Evolutionary conservation across 2,113 vertebrate species (phyloP), one percentile per base, ranked within the genome.

Genomic region (Silurus meridionalis): DNA sequence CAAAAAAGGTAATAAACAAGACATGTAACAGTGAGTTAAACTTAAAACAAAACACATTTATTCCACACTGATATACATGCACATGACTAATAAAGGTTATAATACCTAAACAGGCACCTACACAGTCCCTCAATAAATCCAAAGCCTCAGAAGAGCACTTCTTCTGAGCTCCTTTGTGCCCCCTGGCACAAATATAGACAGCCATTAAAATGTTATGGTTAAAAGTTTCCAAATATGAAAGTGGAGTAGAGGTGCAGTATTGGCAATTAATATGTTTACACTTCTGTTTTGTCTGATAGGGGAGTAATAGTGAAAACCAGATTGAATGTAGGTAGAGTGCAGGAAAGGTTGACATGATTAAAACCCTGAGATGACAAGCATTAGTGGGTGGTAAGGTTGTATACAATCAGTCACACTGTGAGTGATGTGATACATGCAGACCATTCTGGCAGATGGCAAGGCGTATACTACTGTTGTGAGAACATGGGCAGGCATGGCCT

Each of bases 401-500:
- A 58, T 53, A 37, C 53, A 7, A 10, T 80, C 13, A 80, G 77
- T 80, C 77, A 37, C 25, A 79, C 13, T 60, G 55, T 60, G 25
- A 80, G 60, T 60, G 55, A 80, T 58, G 28, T 58, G 25, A 60
- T 8, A 80, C 55, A 80, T 28, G 77, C 25, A 60, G 55, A 60
- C 25, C 25, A 19, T 5, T 15, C 21, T 80, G 15, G 28, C 55
- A 60, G 77, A 80, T 37, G 77, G 55, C 55, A 80, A 80, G 55
- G 55, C 25, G 17, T 58, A 60, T 3, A 79, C 25, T 80, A 80
- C 77, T 60, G 19, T 80, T 28, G 55, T 46, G 77, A 80, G 58
- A 80, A 80, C 53, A 80, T 60, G 77, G 55, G 77, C 77, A 37
- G 25, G 15, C 55, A 37, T 80, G 77, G 77, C 55, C 55, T 80